A percentile compares a stretch with the other conserved stretches of the same genome.
phyloP scores from a whole-genome alignment of 2,888 invertebrate species.

The Camptogramma bilineatum region DNA sequence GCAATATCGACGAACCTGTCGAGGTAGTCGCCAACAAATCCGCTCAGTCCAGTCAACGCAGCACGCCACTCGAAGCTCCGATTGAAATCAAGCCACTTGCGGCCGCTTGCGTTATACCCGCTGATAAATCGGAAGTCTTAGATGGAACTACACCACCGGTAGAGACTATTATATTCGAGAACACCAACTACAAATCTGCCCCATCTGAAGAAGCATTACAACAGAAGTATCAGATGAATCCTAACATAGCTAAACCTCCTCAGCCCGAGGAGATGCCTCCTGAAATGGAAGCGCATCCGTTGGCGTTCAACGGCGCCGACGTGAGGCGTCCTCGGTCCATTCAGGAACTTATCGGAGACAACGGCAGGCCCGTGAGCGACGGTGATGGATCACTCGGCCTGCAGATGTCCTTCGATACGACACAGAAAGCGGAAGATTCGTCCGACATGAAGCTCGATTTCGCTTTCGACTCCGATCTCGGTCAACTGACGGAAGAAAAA shows the following conservation, averaged over 20 bases:
- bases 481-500: constrained; percentile 90
- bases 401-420: constrained; percentile 88
- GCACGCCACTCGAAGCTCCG: constrained; percentile 73
- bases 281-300: constrained; percentile 80
- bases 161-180: constrained; percentile 95
- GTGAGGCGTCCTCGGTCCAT: constrained; percentile 75
- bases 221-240: constrained; percentile 84
- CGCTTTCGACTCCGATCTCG: constrained; percentile 93
- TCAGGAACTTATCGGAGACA: constrained; percentile 78
- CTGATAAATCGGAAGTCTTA: constrained; percentile 85
- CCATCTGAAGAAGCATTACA: constrained; percentile 88
- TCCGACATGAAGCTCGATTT: constrained; percentile 97
- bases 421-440: constrained; percentile 89
- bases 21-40: constrained; percentile 69
- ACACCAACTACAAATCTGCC: constrained; percentile 94
- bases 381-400: constrained; percentile 83
- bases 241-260: constrained; percentile 76
- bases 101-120: constrained; percentile 57
- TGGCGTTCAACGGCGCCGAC: constrained; percentile 77
- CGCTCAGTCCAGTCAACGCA: constrained; percentile 75
- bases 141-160: constrained; percentile 93
- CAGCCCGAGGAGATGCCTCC: constrained; percentile 76
- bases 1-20: constrained; percentile 77
- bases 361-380: constrained; percentile 65
- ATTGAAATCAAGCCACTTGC: constrained; percentile 64